Evolutionary conservation across 1,140 invertebrate genomes (phyloP), one percentile per base, ranked within the genome.

Genomic region (Metaphire vulgaris): DNA sequence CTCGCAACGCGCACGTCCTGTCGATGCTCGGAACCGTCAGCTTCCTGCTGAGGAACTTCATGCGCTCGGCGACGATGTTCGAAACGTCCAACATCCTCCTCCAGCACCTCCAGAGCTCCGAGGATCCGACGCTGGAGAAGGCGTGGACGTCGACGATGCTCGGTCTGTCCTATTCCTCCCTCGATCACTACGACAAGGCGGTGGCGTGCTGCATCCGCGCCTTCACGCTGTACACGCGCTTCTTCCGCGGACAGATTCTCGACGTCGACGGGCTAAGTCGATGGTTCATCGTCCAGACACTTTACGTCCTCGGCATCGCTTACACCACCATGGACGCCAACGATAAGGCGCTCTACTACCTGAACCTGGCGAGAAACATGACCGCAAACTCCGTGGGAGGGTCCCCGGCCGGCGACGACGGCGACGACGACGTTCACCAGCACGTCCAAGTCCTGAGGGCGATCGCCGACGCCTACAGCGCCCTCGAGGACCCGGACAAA

Each of bases 71-170:
- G 29, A 71, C 77, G 31, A 78, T 78, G 77, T 75, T 56, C 56
- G 77, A 78, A 71, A 78, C 77, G 33, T 65, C 77, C 66, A 33
- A 78, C 29, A 71, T 78, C 1, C 77, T 78, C n/a, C 72, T 76
- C 33, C 77, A 78, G 32, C 77, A 78, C 33, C 56, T 64, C 26
- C 31, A 34, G 16, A 14, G 32, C 28, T n/a, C 28, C n/a, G 74
- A 78, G 33, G 74, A 66, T 14, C 31, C 72, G 6, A 30, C 64
- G 66, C 73, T 78, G 34, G 72, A 75, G 34, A 66, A 32, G 66
- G 74, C 74, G 28, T 75, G 77, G 75, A 78, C 67, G 32, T 66
- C 30, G 29, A 68, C 77, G 16, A 78, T 78, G 77, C 68, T 78
- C 16, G 77, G 73, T 2, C 33, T 75, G 75, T 68, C 66, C 29